Percentiles rank a stretch among this genome's conserved stretches.
phyloP scores from a whole-genome alignment of 1,140 invertebrate genomes.

The Anadara kagoshimensis region DNA sequence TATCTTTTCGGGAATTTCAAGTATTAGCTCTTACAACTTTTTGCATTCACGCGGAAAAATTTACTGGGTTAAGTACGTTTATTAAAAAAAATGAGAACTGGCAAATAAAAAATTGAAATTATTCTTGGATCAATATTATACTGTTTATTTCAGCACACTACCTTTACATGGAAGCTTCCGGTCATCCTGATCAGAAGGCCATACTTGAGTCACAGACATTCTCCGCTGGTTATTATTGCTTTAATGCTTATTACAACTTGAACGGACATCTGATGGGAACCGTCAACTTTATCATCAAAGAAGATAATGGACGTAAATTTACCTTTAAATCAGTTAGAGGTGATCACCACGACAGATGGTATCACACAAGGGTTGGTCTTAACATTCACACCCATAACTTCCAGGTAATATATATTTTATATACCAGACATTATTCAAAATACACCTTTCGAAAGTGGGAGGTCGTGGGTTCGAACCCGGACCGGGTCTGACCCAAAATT shows the following conservation, averaged over 20 bases:
- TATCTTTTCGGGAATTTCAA: too few species aligned
- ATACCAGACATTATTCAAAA: too few species aligned
- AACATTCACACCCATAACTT: constrained; percentile 39
- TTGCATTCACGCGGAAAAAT: too few species aligned
- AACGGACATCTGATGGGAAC: constrained; percentile 69
- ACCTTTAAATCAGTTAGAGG: constrained; percentile 36
- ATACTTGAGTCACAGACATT: constrained; percentile 35
- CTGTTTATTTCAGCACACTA: constrained; percentile 43
- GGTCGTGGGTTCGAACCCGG: too few species aligned
- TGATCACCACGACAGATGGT: constrained; percentile 47
- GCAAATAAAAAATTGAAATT: too few species aligned
- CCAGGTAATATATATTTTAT: constrained; percentile 38
- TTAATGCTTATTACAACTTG: constrained; percentile 52
- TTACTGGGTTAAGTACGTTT: too few species aligned
- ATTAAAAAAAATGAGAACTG: too few species aligned
- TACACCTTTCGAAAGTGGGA: too few species aligned
- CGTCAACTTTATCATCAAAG: constrained; percentile 20
- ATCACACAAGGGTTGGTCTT: constrained; percentile 39
- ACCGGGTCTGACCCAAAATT: too few species aligned
- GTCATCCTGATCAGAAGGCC: constrained; percentile 38
- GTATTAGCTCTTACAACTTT: too few species aligned
- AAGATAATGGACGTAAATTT: constrained; percentile 9
- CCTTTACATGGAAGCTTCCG: constrained; percentile 49
- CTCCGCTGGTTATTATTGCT: constrained; percentile 49
- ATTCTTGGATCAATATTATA: too few species aligned